phyloP scores from a whole-genome alignment of 1,140 invertebrate species.

The Drosophila tsacasi region DNA sequence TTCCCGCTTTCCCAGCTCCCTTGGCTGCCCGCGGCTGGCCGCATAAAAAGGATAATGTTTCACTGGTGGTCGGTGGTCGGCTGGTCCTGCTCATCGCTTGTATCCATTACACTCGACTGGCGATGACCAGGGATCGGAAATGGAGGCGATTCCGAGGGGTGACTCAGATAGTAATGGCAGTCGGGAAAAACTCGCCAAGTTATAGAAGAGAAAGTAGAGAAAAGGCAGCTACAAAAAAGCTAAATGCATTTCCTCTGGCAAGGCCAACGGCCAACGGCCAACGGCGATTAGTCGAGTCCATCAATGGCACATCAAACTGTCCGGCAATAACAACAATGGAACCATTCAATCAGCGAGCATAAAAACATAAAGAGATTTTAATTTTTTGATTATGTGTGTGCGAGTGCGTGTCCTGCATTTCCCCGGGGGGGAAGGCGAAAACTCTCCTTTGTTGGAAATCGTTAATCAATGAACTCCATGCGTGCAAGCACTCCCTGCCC shows the following conservation, averaged over 20 bases:
- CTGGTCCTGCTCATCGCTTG: constrained; percentile 45
- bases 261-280: constrained; percentile 1
- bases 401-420: constrained; percentile 52
- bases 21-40: constrained; percentile 35
- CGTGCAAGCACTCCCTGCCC: constrained; percentile 35
- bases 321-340: constrained; percentile 80
- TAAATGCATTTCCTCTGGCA: neutral
- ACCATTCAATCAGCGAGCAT: constrained; percentile 83
- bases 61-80: constrained; percentile 33
- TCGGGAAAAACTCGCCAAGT: neutral
- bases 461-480: constrained; percentile 83
- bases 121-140: constrained; percentile 56
- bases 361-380: constrained; percentile 85
- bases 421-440: constrained; percentile 44
- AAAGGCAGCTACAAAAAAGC: neutral
- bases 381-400: constrained; percentile 82
- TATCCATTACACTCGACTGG: constrained; percentile 82
- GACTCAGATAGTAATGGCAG: constrained; percentile 3
- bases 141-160: constrained; percentile 12
- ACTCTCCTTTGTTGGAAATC: constrained; percentile 68
- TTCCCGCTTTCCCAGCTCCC: constrained; percentile 14
- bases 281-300: constrained; percentile 75
- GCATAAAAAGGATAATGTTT: constrained; percentile 72
- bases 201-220: neutral
- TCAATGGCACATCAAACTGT: constrained; percentile 81